Conservation (phyloP, 2,888 invertebrate species). For the Rambutsinella grinnellia region DNA sequence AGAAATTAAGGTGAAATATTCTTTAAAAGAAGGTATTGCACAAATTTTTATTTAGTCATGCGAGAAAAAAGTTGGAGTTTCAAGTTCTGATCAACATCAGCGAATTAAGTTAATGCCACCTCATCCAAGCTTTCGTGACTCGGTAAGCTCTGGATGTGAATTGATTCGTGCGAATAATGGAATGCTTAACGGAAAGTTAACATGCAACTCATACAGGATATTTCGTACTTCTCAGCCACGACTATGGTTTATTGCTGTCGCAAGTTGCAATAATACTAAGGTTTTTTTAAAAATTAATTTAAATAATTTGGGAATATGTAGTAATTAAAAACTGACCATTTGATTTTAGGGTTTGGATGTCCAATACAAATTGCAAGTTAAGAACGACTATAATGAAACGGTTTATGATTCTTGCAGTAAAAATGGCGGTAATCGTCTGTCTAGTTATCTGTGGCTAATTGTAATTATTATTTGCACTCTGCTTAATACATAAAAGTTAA, state of each 20-base stretch:
- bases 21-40: no score
- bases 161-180: no score
- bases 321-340: constrained; percentile 10
- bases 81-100: constrained; percentile 82
- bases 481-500: no score
- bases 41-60: constrained; percentile 84
- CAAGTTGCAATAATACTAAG: constrained; percentile 81
- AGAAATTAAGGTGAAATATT: no score
- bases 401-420: no score
- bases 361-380: constrained; percentile 86
- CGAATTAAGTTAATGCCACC: constrained; percentile 46
- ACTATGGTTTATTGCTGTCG: constrained; percentile 95
- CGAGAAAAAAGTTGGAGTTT: constrained; percentile 78
- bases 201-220: constrained; percentile 78
- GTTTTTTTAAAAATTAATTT: no score
- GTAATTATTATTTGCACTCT: no score
- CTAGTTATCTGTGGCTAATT: no score
- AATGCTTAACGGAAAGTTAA: no score
- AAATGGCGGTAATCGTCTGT: no score
- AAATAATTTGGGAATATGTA: no score
- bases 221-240: constrained; percentile 89
- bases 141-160: constrained; percentile 62
- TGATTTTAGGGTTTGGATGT: constrained; percentile 79
- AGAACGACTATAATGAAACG: constrained; percentile 87
- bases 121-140: constrained; percentile 38